These are phyloP conservation scores for Drosophila prosaltans DNA, from an alignment of 1,140 invertebrate genomes.

Conservation along the genomic window DNA sequence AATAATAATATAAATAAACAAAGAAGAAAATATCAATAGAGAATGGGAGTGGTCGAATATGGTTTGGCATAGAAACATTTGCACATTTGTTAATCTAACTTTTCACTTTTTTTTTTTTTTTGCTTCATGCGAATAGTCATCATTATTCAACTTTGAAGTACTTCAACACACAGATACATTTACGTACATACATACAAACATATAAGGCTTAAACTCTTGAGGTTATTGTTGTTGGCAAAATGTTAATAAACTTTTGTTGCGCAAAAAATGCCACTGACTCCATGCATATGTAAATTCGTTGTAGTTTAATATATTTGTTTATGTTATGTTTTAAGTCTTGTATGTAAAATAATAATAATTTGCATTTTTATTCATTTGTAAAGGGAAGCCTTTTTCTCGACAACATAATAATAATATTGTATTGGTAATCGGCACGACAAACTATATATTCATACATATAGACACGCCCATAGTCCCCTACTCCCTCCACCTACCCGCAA, in stretches of 20 bases:
- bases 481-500: no score
- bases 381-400: no score
- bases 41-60: slow-evolving; percentile 54
- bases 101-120: slow-evolving; percentile 34
- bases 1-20: slow-evolving; percentile 43
- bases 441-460: no score
- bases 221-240: slow-evolving; percentile 65
- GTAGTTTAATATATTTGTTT: slow-evolving; percentile 42
- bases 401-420: no score
- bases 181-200: slow-evolving; percentile 59
- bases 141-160: slow-evolving; percentile 77
- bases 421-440: no score
- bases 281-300: slow-evolving; percentile 9
- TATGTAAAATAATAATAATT: no score
- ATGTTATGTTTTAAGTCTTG: no score
- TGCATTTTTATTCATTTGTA: no score
- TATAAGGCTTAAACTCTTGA: slow-evolving; percentile 63
- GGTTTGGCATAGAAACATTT: slow-evolving; percentile 62
- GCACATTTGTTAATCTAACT: slow-evolving; percentile 69
- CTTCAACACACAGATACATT: slow-evolving; percentile 70
- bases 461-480: no score
- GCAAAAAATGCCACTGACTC: slow-evolving; percentile 65
- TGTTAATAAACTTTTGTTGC: slow-evolving; percentile 80
- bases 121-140: slow-evolving; percentile 44
- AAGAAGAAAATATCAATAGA: slow-evolving; percentile 59